Evolutionary conservation across 2,888 invertebrate genomes (phyloP).

Genomic region (Sthenelais limicola): DNA sequence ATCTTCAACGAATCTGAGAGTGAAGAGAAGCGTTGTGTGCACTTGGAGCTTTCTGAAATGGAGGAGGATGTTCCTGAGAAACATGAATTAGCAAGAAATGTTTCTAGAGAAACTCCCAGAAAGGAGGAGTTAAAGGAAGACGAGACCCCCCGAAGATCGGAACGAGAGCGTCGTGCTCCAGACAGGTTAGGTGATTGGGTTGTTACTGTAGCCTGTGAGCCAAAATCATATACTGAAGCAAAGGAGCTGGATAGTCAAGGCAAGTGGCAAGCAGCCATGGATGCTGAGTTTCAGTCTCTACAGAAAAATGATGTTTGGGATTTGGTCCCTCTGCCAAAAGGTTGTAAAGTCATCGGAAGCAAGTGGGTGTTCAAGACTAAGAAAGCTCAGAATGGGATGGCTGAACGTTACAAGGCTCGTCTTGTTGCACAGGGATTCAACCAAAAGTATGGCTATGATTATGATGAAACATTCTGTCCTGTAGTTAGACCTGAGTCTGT

Average conservation of each 20-base stretch:
- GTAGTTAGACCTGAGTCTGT: slow-evolving; percentile 49
- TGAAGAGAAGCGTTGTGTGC: too few relatives aligned
- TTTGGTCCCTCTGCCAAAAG: slow-evolving; percentile 46
- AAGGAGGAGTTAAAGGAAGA: too few relatives aligned
- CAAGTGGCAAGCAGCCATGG: slow-evolving; percentile 33
- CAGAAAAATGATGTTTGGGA: slow-evolving; percentile 51
- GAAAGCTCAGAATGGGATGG: slow-evolving; percentile 42
- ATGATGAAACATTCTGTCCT: slow-evolving; percentile 54
- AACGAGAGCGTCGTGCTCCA: too few relatives aligned
- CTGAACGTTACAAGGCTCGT: slow-evolving; percentile 52
- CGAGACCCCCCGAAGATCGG: too few relatives aligned
- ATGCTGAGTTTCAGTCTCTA: slow-evolving; percentile 40
- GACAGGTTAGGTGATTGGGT: too few relatives aligned
- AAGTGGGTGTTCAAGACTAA: slow-evolving; percentile 56
- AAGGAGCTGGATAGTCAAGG: too few relatives aligned
- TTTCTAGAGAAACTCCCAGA: too few relatives aligned
- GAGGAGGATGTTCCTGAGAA: too few relatives aligned
- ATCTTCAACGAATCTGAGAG: slow-evolving; percentile 45
- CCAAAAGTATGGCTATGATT: slow-evolving; percentile 52
- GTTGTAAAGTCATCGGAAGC: slow-evolving; percentile 48
- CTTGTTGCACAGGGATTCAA: slow-evolving; percentile 54
- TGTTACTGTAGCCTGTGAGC: too few relatives aligned
- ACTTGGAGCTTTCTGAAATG: too few relatives aligned
- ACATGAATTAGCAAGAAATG: too few relatives aligned
- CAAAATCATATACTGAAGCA: too few relatives aligned